Evolutionary conservation across 1,140 invertebrate genomes (phyloP), one percentile per base, ranked within the genome.

Genomic region (Marisa cornuarietis): DNA sequence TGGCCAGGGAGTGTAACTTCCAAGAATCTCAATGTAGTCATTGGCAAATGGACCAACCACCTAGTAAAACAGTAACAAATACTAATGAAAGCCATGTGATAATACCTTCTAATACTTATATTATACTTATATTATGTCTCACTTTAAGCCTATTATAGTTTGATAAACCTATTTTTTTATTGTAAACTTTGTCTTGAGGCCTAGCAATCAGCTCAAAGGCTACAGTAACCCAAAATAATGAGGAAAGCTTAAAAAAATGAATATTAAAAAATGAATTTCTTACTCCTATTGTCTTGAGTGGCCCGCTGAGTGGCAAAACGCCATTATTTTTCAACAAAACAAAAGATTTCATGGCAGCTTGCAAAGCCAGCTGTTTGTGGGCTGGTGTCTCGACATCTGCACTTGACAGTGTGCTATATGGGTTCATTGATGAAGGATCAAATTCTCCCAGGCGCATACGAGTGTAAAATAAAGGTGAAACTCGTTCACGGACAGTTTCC

Each of bases 21-120:
- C 90, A 83, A 88, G 88, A 49, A 88, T 79, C 76, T 90, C 88
- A 13, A 75, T 71, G n/a, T 83, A 76, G 79, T 90, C 90, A 61
- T 91, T 83, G 71, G 90, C 88, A 84, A 91, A 87, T 69, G 90
- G 90, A 16, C 90, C 90, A 18, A 91, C 78, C 52, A 91, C 82
- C 88, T 90, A 75, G 66, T 83, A 72, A 88, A 88, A 52, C 82
- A 14, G 26, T 58, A 79, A 24, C 9, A 11, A 71, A 18, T 3
- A 24, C 9, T 14, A 71, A 22, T 22, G 11, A 22, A 26, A 9
- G 11, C 24, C 18, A 49, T 71, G 26, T 26, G 22, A 66, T 9
- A 66, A 22, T 20, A 26, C 10, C 22, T 20, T 66, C 22, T 8
- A 66, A 66, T 10, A 8, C 7, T 8, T 9, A 22, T n/a, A 10